Evolutionary conservation across 2,888 invertebrate genomes (phyloP).

Genomic region (Drosophila meridionalis): DNA sequence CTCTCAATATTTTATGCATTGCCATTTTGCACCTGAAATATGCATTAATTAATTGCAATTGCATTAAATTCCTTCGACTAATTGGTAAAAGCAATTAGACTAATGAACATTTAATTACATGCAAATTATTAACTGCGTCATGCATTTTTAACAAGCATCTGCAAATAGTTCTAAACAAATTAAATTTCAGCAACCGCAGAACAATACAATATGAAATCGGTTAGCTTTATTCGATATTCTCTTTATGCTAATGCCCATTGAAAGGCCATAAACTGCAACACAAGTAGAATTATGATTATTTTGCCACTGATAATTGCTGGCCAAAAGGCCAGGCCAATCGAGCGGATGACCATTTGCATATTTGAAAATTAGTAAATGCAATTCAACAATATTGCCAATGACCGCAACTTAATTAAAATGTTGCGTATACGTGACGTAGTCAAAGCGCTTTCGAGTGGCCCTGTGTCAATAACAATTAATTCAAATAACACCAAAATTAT

Average conservation of each 20-base stretch:
- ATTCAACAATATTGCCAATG: constrained; percentile 49
- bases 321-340: constrained; percentile 20
- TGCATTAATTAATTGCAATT: constrained; percentile 33
- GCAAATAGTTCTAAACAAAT: constrained; percentile 32
- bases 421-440: constrained; percentile 57
- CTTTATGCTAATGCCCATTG: constrained; percentile 31
- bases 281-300: constrained; percentile 34
- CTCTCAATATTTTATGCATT: neutral
- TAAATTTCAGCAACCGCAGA: neutral
- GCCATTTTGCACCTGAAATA: neutral
- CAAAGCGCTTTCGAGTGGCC: constrained; percentile 17
- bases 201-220: constrained; percentile 10
- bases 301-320: constrained; percentile 16
- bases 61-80: constrained; percentile 49
- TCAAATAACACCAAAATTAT: constrained; percentile 38
- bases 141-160: constrained; percentile 50
- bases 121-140: constrained; percentile 64
- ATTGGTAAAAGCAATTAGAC: constrained; percentile 70
- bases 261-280: constrained; percentile 28
- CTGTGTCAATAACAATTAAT: constrained; percentile 45
- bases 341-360: constrained; percentile 45
- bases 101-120: constrained; percentile 67
- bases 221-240: constrained; percentile 29
- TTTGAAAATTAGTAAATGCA: constrained; percentile 69
- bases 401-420: constrained; percentile 80